Evolutionary conservation across 2,888 invertebrate genomes (phyloP).

Genomic region (Meghimatium bilineatum): DNA sequence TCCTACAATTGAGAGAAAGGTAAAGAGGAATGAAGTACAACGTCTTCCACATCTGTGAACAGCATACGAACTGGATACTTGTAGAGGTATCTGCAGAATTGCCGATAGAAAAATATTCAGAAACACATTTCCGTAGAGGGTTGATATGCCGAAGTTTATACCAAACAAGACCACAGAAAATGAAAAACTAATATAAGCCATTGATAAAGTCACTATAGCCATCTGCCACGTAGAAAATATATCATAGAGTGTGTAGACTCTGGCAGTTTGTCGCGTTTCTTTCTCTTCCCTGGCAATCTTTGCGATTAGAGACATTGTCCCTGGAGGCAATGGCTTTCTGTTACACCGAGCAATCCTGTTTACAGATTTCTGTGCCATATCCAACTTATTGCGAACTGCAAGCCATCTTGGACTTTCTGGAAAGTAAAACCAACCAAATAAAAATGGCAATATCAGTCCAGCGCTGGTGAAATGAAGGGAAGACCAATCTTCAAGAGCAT

Average conservation of each 20-base stretch:
- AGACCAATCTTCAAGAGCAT: constrained; percentile 5
- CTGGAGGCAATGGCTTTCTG: not conserved
- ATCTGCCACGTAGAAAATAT: not conserved
- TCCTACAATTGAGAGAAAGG: not conserved
- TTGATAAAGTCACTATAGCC: not conserved
- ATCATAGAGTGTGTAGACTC: not conserved
- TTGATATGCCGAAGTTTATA: not conserved
- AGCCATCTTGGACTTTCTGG: constrained; percentile 31
- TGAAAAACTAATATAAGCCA: not conserved
- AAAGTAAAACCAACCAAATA: constrained; percentile 10
- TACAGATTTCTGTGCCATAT: not conserved
- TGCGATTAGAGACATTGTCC: not conserved
- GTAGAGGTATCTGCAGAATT: not conserved
- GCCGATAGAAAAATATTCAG: constrained; percentile 15
- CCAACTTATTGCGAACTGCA: not conserved
- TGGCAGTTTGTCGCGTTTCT: not conserved
- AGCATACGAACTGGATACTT: not conserved
- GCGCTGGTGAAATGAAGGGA: not conserved
- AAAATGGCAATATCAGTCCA: not conserved
- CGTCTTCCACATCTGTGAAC: not conserved
- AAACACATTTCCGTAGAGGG: not conserved
- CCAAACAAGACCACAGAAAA: not conserved
- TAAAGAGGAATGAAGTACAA: not conserved
- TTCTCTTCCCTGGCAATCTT: not conserved
- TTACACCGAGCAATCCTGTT: not conserved